These are phyloP conservation scores for Andrena bicolor DNA, from an alignment of 2,888 invertebrate genomes.

Conservation along the genomic window DNA sequence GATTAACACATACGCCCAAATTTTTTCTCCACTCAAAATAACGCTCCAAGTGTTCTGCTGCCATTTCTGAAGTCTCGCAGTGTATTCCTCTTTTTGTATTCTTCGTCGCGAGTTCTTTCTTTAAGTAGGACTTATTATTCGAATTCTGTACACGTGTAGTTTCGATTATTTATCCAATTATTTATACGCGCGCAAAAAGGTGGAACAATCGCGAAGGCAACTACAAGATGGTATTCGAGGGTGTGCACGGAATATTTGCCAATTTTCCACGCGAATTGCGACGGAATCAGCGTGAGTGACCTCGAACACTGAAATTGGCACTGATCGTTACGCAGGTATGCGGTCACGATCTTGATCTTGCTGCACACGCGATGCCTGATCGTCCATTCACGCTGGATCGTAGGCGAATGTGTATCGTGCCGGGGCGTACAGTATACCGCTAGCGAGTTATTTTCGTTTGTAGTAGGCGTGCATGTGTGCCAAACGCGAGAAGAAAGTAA, in stretches of 20 bases:
- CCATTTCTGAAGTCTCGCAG: neutral
- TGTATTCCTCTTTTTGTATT: neutral
- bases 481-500: neutral
- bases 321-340: conserved; percentile 58
- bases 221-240: neutral
- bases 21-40: too few species aligned
- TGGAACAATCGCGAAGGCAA: neutral
- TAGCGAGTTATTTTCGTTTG: conserved; percentile 5
- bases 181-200: neutral
- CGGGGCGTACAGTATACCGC: neutral
- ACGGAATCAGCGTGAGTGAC: conserved; percentile 34
- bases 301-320: conserved; percentile 54
- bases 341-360: conserved; percentile 60
- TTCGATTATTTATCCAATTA: neutral
- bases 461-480: neutral
- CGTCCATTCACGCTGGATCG: conserved; percentile 48
- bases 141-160: neutral
- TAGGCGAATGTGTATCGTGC: neutral
- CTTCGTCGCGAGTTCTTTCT: neutral
- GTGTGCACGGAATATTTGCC: conserved; percentile 8
- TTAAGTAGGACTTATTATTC: neutral
- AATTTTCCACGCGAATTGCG: conserved; percentile 34
- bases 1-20: too few species aligned
- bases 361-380: conserved; percentile 49
- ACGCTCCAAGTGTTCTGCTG: neutral